Percentiles rank a stretch among this genome's conserved stretches.
Conservation (phyloP, 1,140 invertebrate species). For the Pogonognathellus flavescens region DNA sequence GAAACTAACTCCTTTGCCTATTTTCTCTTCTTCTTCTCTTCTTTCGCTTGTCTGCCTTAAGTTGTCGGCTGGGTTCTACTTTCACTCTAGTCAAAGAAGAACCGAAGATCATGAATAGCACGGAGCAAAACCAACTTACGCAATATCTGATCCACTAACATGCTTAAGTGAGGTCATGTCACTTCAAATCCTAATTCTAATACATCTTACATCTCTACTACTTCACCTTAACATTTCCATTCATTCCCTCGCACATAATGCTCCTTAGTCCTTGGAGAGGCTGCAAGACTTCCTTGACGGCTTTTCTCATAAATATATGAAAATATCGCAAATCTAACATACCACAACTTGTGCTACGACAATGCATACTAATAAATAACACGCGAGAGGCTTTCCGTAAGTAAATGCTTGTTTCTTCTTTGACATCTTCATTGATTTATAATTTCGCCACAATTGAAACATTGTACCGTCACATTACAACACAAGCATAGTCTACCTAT, state of each 20-base stretch:
- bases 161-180: conserved; percentile 30
- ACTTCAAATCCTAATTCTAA: conserved; percentile 29
- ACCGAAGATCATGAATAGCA: not conserved
- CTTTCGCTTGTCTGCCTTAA: not conserved
- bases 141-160: conserved; percentile 30
- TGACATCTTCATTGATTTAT: conserved; percentile 20
- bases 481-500: not conserved
- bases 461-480: not conserved
- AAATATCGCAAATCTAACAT: too few species aligned
- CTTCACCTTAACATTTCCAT: conserved; percentile 34
- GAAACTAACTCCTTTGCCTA: not conserved
- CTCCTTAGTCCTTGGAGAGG: not conserved
- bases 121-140: not conserved
- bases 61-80: not conserved
- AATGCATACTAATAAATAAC: not conserved
- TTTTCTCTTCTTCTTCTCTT: not conserved
- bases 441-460: conserved; percentile 14
- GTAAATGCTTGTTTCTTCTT: not conserved
- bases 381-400: not conserved
- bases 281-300: not conserved
- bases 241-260: not conserved
- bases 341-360: not conserved
- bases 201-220: conserved; percentile 44
- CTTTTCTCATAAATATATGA: too few species aligned
- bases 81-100: not conserved